Conservation (phyloP, 2,113 vertebrate species). For the Tragelaphus buxtoni region DNA sequence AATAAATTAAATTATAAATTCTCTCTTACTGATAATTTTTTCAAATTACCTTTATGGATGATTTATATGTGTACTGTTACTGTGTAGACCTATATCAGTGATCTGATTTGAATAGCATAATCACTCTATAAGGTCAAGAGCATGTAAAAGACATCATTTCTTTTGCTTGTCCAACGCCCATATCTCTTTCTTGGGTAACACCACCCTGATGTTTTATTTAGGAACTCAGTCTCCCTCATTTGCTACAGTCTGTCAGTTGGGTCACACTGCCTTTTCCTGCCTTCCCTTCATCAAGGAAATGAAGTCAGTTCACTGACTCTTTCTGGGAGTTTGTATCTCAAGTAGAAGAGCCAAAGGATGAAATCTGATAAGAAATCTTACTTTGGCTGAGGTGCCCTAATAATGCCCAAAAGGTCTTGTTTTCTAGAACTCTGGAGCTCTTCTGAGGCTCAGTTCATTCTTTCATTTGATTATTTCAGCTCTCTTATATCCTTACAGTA, state of each 20-base stretch:
- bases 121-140: neutral
- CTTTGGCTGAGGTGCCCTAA: neutral
- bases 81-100: neutral
- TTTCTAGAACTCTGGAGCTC: neutral
- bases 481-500: neutral
- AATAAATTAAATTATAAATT: neutral
- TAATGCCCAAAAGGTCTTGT: neutral
- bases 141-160: neutral
- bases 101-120: neutral
- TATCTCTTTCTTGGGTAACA: neutral
- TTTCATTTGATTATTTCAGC: neutral
- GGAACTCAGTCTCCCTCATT: neutral
- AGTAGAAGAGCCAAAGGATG: neutral
- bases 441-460: neutral
- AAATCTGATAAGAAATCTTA: neutral
- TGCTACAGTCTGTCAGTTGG: neutral
- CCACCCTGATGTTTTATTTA: neutral
- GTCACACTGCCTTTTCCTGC: neutral
- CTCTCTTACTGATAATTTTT: neutral
- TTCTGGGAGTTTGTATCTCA: neutral
- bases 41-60: neutral
- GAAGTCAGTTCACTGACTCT: neutral
- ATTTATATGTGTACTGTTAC: neutral
- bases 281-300: neutral
- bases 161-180: neutral